These are phyloP conservation scores for Anguilla pacifica DNA, from an alignment of 2,797 vertebrate genomes.

Conservation along the genomic window DNA sequence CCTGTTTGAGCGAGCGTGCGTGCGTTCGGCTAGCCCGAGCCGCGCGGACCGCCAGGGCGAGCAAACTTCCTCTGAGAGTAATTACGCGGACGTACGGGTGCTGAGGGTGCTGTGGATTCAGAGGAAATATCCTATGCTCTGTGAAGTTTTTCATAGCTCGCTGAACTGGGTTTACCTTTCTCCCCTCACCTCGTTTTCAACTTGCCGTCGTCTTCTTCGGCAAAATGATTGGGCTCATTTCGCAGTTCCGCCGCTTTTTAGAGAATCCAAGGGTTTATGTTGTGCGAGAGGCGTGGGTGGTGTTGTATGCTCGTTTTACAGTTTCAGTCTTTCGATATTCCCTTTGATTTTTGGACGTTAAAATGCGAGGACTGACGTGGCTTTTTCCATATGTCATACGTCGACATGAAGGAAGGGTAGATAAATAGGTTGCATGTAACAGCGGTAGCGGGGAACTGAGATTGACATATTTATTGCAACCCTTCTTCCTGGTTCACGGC, in stretches of 20 bases:
- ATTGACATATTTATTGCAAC: conserved; percentile 77
- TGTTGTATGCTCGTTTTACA: not conserved
- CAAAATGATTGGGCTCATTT: conserved; percentile 55
- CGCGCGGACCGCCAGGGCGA: conserved; percentile 52
- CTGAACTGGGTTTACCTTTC: conserved; percentile 49
- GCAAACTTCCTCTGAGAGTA: conserved; percentile 68
- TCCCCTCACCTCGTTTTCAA: conserved; percentile 60
- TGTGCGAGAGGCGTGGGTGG: conserved; percentile 31
- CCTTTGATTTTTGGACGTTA: not conserved
- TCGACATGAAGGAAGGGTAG: conserved; percentile 60
- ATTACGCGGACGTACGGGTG: conserved; percentile 60
- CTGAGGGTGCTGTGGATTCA: conserved; percentile 65
- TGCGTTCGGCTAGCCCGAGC: not conserved
- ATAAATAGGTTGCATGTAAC: conserved; percentile 52
- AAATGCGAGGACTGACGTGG: not conserved
- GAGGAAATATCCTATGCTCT: conserved; percentile 69
- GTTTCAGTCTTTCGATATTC: conserved; percentile 49
- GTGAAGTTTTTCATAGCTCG: conserved; percentile 68
- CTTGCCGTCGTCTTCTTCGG: conserved; percentile 63
- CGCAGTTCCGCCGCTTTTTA: conserved; percentile 35
- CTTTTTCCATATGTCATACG: conserved; percentile 68
- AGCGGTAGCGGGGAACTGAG: conserved; percentile 64
- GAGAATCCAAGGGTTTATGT: conserved; percentile 57
- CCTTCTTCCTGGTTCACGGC: conserved; percentile 45
- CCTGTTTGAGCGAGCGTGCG: too few species aligned